These are phyloP conservation scores for Bucorvus abyssinicus DNA, from an alignment of 2,797 vertebrate genomes.

Conservation along the genomic window DNA sequence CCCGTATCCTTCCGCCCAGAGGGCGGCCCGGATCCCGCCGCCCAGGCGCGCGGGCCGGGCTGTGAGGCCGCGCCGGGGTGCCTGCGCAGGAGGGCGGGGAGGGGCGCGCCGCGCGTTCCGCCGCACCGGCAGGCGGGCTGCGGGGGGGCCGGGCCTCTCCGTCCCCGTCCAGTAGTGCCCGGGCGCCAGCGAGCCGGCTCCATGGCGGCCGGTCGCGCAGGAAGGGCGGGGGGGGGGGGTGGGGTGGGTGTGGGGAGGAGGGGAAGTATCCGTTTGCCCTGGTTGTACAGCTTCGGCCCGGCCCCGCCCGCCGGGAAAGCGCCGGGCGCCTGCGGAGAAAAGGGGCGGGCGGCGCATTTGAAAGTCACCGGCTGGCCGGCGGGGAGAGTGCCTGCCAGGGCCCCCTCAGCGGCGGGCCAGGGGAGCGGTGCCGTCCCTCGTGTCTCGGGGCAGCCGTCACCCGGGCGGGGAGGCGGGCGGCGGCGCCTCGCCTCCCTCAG, in stretches of 20 bases:
- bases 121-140: not conserved
- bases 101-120: accelerated
- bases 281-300: not conserved
- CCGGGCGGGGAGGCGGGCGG: not conserved
- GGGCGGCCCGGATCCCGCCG: not conserved
- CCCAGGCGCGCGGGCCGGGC: not conserved
- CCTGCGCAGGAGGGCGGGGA: accelerated
- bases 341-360: not conserved
- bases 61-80: accelerated
- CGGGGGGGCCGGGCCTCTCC: too few species aligned
- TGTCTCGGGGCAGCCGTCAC: not conserved
- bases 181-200: not conserved
- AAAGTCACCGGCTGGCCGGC: not conserved
- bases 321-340: not conserved
- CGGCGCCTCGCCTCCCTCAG: not conserved
- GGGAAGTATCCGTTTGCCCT: not conserved
- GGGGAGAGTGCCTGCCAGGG: not conserved
- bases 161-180: too few species aligned
- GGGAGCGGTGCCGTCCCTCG: too few species aligned
- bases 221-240: not conserved
- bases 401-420: not conserved
- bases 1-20: conserved; percentile 85
- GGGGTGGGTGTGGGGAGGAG: too few species aligned
- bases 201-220: not conserved
- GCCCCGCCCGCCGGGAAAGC: not conserved